Percentiles rank a stretch among this genome's conserved stretches.
Evolutionary conservation across 2,888 invertebrate genomes (phyloP).

Genomic region (Diogma glabrata): DNA sequence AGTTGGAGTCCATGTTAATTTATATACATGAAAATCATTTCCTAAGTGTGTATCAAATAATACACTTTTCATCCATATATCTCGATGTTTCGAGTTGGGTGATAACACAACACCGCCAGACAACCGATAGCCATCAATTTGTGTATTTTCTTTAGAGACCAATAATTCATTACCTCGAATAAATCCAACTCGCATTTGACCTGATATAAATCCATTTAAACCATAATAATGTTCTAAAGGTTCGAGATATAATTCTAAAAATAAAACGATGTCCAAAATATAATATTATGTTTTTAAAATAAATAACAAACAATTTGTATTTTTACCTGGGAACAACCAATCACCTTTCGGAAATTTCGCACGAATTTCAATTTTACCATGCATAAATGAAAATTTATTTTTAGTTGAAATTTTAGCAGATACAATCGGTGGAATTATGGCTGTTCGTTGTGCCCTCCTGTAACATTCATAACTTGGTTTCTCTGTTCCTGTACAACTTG

Average conservation of each 20-base stretch:
- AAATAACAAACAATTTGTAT: no score
- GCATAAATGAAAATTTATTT: constrained; percentile 51
- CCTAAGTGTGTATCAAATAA: constrained; percentile 37
- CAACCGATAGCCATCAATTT: constrained; percentile 26
- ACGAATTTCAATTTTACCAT: constrained; percentile 54
- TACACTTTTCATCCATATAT: constrained; percentile 33
- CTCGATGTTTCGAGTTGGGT: constrained; percentile 30
- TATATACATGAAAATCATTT: constrained; percentile 55
- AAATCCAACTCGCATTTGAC: constrained; percentile 59
- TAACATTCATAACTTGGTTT: constrained; percentile 34
- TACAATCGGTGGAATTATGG: constrained; percentile 56
- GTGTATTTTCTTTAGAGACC: constrained; percentile 20
- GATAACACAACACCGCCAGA: constrained; percentile 27
- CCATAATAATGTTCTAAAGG: constrained; percentile 54
- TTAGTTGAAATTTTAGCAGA: constrained; percentile 52
- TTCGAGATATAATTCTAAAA: constrained; percentile 51
- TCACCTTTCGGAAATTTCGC: constrained; percentile 65
- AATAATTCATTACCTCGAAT: constrained; percentile 47
- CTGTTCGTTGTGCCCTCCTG: constrained; percentile 25
- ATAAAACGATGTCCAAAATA: constrained; percentile 23
- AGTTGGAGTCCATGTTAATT: constrained; percentile 47
- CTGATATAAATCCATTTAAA: constrained; percentile 43
- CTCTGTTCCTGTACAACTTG: constrained; percentile 40
- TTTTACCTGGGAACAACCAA: constrained; percentile 66
- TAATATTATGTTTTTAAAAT: constrained; percentile 22